A percentile compares a stretch with the other conserved stretches of the same genome.
These are phyloP conservation scores for Panulirus ornatus DNA, from an alignment of 1,140 invertebrate genomes.

Conservation along the genomic window DNA sequence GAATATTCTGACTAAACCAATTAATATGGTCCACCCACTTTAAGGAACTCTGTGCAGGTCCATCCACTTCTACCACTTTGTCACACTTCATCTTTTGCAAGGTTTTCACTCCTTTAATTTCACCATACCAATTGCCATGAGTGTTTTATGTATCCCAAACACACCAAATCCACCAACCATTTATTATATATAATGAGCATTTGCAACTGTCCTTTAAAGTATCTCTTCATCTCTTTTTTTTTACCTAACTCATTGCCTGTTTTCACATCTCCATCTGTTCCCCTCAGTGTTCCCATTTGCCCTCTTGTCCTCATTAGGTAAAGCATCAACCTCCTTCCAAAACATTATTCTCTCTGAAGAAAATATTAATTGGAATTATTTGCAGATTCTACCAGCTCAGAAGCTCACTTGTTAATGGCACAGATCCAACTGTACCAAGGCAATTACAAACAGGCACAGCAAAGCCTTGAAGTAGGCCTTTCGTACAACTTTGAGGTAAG, in stretches of 20 bases:
- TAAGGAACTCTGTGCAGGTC: too few species aligned
- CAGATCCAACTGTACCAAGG: conserved; percentile 88
- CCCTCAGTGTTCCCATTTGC: too few species aligned
- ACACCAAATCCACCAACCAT: too few species aligned
- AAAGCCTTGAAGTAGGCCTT: conserved; percentile 89
- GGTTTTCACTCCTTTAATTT: too few species aligned
- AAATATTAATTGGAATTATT: background rate
- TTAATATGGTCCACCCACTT: too few species aligned
- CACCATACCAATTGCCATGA: too few species aligned
- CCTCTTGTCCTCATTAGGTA: background rate
- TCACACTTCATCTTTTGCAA: too few species aligned
- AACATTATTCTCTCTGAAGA: background rate
- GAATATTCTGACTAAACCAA: too few species aligned
- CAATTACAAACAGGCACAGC: conserved; percentile 87
- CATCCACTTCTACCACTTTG: too few species aligned
- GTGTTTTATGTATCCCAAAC: too few species aligned
- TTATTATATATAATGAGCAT: too few species aligned
- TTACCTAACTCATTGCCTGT: background rate
- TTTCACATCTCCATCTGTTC: background rate
- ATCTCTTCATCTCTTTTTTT: background rate
- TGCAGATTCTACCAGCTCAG: conserved; percentile 86
- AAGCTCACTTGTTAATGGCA: conserved; percentile 92
- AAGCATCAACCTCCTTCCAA: background rate
- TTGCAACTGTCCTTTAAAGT: background rate
- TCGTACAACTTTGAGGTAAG: conserved; percentile 92